Conservation (phyloP, 1,140 invertebrate genomes). For the Pemphigus obesinymphae region DNA sequence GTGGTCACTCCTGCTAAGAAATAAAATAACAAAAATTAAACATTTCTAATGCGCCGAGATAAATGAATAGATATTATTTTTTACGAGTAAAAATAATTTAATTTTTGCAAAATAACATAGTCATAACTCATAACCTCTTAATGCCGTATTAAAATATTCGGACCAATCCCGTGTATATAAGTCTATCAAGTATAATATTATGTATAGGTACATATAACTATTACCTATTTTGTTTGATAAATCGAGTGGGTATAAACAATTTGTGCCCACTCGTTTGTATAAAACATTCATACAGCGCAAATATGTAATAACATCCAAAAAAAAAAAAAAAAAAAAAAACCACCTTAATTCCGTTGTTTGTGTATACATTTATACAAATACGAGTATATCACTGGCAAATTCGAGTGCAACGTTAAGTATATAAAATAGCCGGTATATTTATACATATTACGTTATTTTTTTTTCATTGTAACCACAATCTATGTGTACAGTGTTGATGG, state of each 20-base stretch:
- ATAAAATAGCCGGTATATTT: too few relatives aligned
- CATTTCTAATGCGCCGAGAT: too few relatives aligned
- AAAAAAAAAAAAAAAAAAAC: background rate
- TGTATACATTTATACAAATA: too few relatives aligned
- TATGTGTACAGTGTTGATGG: too few relatives aligned
- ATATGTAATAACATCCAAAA: background rate
- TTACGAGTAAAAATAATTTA: background rate
- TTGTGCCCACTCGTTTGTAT: conserved; percentile 1
- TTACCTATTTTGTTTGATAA: background rate
- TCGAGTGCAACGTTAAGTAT: too few relatives aligned
- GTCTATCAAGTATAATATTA: too few relatives aligned
- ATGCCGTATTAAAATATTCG: background rate
- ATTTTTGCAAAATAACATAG: too few relatives aligned
- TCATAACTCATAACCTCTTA: background rate
- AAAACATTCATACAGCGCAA: background rate
- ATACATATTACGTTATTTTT: too few relatives aligned
- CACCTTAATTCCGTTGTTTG: background rate
- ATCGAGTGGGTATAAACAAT: conserved; percentile 3
- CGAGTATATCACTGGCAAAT: too few relatives aligned
- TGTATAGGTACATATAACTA: background rate
- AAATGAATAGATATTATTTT: too few relatives aligned
- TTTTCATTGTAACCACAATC: too few relatives aligned
- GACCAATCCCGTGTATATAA: conserved; percentile 1
- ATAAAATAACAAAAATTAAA: background rate
- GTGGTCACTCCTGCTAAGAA: conserved; percentile 32